A percentile compares a stretch with the other conserved stretches of the same genome.
These are phyloP conservation scores for Dipodomys ordii DNA, from an alignment of 2,113 vertebrate species.

Conservation along the genomic window DNA sequence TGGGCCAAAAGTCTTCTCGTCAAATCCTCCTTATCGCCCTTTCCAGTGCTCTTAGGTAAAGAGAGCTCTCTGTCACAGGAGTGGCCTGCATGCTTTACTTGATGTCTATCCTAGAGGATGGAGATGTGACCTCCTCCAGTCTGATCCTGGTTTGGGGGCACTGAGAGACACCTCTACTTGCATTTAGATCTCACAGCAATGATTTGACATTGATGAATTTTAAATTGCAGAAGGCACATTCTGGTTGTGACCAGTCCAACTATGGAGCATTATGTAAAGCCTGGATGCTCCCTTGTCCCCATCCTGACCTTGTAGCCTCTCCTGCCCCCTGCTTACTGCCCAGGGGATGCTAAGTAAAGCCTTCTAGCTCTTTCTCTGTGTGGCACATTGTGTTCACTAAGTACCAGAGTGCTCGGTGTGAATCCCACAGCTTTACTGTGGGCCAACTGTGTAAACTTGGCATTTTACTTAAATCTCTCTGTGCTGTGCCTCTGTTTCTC, in stretches of 20 bases:
- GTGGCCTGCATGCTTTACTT: neutral
- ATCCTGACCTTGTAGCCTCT: neutral
- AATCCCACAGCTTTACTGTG: neutral
- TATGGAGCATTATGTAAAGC: neutral
- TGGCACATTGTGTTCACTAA: neutral
- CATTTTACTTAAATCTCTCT: neutral
- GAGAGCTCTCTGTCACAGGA: neutral
- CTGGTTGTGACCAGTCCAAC: neutral
- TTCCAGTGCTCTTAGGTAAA: neutral
- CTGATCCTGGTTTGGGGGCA: neutral
- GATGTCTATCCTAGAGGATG: neutral
- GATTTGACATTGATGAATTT: neutral
- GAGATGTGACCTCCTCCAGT: neutral
- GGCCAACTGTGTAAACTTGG: neutral
- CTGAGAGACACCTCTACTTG: neutral
- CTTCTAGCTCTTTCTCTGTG: neutral
- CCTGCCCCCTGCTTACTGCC: neutral
- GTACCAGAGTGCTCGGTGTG: neutral
- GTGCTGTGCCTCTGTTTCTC: neutral
- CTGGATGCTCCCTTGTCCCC: neutral
- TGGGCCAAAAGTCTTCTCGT: neutral
- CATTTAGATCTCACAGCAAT: neutral
- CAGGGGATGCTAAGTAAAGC: neutral
- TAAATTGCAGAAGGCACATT: neutral
- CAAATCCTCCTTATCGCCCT: slow-evolving; percentile 22